phyloP scores from a whole-genome alignment of 2,113 vertebrate genomes.

The Cathartes aura region DNA sequence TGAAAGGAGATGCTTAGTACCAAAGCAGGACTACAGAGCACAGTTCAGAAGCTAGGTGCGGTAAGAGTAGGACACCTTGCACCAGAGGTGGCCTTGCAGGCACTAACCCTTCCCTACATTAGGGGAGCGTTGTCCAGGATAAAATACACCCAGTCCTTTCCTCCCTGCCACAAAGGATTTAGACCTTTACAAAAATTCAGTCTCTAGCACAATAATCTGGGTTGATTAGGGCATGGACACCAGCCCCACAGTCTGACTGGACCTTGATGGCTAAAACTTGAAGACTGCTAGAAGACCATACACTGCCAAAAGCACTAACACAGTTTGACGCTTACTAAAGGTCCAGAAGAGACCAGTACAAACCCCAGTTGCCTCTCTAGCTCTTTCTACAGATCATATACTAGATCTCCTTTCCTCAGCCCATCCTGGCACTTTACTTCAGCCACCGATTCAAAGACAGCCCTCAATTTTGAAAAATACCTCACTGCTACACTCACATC shows the following conservation, averaged over 20 bases:
- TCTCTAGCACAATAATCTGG: not conserved
- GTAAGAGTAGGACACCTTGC: not conserved
- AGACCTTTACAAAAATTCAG: not conserved
- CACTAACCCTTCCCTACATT: not conserved
- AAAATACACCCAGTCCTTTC: not conserved
- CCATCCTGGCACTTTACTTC: not conserved
- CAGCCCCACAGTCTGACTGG: not conserved
- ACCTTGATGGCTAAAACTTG: not conserved
- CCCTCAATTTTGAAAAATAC: not conserved
- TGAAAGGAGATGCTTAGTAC: not conserved
- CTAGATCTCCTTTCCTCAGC: not conserved
- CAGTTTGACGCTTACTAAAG: not conserved
- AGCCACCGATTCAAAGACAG: not conserved
- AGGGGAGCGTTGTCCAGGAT: not conserved
- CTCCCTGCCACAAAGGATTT: not conserved
- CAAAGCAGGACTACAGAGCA: not conserved
- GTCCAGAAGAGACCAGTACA: not conserved
- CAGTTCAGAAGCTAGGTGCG: not conserved
- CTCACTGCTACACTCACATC: not conserved
- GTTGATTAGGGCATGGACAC: not conserved
- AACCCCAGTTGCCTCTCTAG: not conserved
- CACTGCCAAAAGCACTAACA: not conserved
- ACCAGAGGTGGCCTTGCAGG: not conserved
- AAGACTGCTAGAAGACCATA: not conserved
- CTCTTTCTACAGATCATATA: not conserved